These are phyloP conservation scores for Sciurus niger DNA, from an alignment of 2,113 vertebrate species.

Conservation along the genomic window DNA sequence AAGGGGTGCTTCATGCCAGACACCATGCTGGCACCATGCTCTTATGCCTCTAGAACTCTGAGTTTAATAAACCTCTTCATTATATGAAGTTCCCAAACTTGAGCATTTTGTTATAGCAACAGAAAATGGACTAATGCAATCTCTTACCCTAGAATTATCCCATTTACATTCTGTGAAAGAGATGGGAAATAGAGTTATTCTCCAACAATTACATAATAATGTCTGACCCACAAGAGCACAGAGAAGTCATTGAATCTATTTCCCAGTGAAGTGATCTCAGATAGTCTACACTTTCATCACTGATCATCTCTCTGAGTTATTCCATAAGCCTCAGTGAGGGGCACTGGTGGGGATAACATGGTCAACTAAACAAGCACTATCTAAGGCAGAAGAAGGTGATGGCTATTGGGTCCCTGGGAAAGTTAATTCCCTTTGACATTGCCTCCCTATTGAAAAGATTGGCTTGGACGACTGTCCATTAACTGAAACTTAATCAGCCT, in stretches of 20 bases:
- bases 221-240: background rate
- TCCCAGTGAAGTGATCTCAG: background rate
- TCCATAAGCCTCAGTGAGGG: background rate
- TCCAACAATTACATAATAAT: background rate
- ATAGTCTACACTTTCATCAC: background rate
- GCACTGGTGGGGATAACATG: background rate
- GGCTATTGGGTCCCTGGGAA: fast-evolving
- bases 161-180: background rate
- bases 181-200: background rate
- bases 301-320: background rate
- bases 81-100: background rate
- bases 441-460: background rate
- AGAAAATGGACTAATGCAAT: background rate
- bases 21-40: no score
- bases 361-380: background rate
- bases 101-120: background rate
- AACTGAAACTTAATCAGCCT: background rate
- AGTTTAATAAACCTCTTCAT: background rate
- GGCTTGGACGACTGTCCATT: background rate
- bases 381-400: background rate
- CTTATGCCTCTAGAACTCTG: background rate
- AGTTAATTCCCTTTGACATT: background rate
- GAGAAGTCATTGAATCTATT: fast-evolving
- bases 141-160: background rate
- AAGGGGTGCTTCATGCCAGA: background rate